Base-by-base conservation (phyloP, 2,888 invertebrate genomes). In the Sarcophaga rosellei region DNA sequence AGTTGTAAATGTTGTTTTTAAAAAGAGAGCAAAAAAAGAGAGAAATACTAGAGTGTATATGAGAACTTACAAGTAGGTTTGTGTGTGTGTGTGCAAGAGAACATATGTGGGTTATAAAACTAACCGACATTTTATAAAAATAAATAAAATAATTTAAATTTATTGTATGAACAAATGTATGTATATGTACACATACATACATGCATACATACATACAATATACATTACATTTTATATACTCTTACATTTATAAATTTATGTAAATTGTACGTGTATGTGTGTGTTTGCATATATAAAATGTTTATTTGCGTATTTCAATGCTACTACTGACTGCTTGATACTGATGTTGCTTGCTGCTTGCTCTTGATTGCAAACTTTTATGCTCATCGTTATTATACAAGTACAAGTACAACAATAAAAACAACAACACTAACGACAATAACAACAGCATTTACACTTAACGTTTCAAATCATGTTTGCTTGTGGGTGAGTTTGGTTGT, bases 1-100 rank as follows among this genome's bases (percentile, higher is more conserved):
- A 81, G 23, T 62, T 75, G 35, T 25, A 74, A 68, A 69, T 74
- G 23, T 65, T 53, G 53, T 17, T 53, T 15, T 4, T 15, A 17
- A 53, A 47, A 15, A 53, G 17, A 53, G 3, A 53, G 15, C 12
- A 53, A 53, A 17, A 17, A 15, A 17, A 17, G 17, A 53, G 12
- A 53, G 1, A 53, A 53, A 17, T 47, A 15, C 17, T 10, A 53
- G 1, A 47, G 12, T 47, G 15, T 47, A 15, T 47, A 15, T 15
- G 15, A 15, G 17, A 15, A 53, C 53, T 8, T 17, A 4, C 15
- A 17, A 53, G 53, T 53, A 53, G 15, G 47, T 47, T 15, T 53
- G 53, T 47, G 15, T 1, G 47, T 47, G 17, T 53, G 17, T 53
- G 15, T 3, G 15, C 4, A 0, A 15, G 12, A 53, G 4, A 53